A percentile compares a stretch with the other conserved stretches of the same genome.
These are phyloP conservation scores for Bradysia coprophila DNA, from an alignment of 1,140 invertebrate genomes.

Conservation along the genomic window DNA sequence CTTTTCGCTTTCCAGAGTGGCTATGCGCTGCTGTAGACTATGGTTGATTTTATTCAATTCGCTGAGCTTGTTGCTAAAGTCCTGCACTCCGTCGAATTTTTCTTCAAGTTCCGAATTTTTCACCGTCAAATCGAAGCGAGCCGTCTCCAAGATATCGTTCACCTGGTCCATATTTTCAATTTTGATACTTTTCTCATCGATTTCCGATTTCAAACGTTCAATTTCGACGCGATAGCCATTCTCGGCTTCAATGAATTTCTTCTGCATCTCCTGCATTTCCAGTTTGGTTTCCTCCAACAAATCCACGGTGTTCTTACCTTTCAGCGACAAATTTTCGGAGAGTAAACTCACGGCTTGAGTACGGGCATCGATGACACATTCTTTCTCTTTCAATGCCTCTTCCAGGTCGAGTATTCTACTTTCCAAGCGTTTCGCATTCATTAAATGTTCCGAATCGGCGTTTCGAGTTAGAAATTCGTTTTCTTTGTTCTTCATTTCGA, in stretches of 20 bases:
- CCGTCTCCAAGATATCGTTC: slow-evolving; percentile 28
- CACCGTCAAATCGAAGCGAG: slow-evolving; percentile 34
- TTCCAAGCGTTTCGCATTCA: slow-evolving; percentile 36
- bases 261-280: slow-evolving; percentile 62
- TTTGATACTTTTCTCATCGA: slow-evolving; percentile 35
- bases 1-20: slow-evolving; percentile 15
- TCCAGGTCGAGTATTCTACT: slow-evolving; percentile 44
- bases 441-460: slow-evolving; percentile 15
- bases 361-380: slow-evolving; percentile 66
- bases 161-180: slow-evolving; percentile 28
- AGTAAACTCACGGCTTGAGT: slow-evolving; percentile 62
- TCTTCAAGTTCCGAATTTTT: slow-evolving; percentile 32
- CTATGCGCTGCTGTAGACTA: slow-evolving; percentile 1
- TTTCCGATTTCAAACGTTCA: slow-evolving; percentile 30
- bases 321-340: slow-evolving; percentile 52
- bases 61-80: slow-evolving; percentile 13
- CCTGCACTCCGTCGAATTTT: slow-evolving; percentile 21
- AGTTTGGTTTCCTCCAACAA: slow-evolving; percentile 58
- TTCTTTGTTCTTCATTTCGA: slow-evolving; percentile 15
- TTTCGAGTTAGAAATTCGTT: slow-evolving; percentile 7
- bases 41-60: slow-evolving; percentile 21
- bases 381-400: slow-evolving; percentile 69
- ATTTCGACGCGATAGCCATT: slow-evolving; percentile 49
- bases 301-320: slow-evolving; percentile 47
- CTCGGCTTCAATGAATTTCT: slow-evolving; percentile 53